Conservation (phyloP, 2,888 invertebrate species). For the Drosophila borborema region DNA sequence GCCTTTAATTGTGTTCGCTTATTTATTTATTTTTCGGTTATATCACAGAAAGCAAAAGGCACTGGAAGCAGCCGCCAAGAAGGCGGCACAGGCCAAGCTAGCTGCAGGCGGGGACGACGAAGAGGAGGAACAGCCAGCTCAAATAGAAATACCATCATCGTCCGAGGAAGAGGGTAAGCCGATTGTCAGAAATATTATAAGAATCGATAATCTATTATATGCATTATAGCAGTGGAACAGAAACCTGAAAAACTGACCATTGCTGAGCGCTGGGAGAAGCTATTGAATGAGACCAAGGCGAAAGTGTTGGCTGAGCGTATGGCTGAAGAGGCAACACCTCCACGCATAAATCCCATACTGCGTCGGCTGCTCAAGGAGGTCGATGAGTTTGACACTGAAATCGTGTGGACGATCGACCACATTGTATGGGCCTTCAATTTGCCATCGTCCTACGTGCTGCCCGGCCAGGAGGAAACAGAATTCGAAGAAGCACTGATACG, state of each 20-base stretch:
- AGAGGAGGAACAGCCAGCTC: slow-evolving; percentile 27
- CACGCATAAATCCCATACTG: slow-evolving; percentile 77
- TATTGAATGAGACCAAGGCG: slow-evolving; percentile 86
- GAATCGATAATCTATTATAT: background rate
- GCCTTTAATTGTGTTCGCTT: slow-evolving; percentile 69
- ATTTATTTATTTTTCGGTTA: slow-evolving; percentile 49
- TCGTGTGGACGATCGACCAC: slow-evolving; percentile 85
- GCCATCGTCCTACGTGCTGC: slow-evolving; percentile 83
- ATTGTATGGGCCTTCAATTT: slow-evolving; percentile 84
- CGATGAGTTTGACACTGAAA: slow-evolving; percentile 86
- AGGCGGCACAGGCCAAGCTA: slow-evolving; percentile 57
- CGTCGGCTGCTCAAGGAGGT: slow-evolving; percentile 84
- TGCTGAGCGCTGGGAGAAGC: slow-evolving; percentile 87
- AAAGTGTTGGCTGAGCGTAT: slow-evolving; percentile 84
- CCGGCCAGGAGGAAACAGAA: slow-evolving; percentile 83
- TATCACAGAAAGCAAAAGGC: slow-evolving; percentile 60
- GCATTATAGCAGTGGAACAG: slow-evolving; percentile 37
- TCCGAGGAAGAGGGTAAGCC: slow-evolving; percentile 71
- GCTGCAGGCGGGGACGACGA: slow-evolving; percentile 55
- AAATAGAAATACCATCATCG: slow-evolving; percentile 50
- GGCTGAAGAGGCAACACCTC: slow-evolving; percentile 71
- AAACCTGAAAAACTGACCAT: slow-evolving; percentile 85
- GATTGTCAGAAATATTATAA: background rate
- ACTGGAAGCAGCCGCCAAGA: slow-evolving; percentile 58
- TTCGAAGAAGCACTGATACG: slow-evolving; percentile 84